A percentile compares a stretch with the other conserved stretches of the same genome.
phyloP scores from a whole-genome alignment of 2,888 invertebrate genomes.

The Muscina levida region DNA sequence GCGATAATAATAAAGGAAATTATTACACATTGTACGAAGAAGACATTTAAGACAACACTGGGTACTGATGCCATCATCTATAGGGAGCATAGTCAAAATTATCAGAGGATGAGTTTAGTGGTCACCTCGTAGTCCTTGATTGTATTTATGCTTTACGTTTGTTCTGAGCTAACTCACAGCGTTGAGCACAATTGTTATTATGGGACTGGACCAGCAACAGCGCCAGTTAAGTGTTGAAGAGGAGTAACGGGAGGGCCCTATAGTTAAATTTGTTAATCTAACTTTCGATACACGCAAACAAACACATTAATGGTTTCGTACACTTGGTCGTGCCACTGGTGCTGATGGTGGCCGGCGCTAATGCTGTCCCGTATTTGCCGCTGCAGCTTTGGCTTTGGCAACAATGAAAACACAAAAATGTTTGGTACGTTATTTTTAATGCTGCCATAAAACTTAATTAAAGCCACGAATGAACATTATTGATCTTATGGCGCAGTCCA shows the following conservation, averaged over 20 bases:
- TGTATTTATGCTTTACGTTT: slow-evolving; percentile 16
- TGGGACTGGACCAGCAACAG: slow-evolving; percentile 36
- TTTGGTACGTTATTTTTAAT: slow-evolving; percentile 57
- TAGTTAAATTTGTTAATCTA: slow-evolving; percentile 56
- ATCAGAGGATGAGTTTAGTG: neutral
- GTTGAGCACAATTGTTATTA: slow-evolving; percentile 48
- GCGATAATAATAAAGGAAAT: slow-evolving; percentile 28
- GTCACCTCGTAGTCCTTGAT: neutral
- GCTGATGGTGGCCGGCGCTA: neutral
- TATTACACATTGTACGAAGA: slow-evolving; percentile 1
- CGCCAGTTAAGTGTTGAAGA: neutral
- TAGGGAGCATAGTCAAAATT: neutral
- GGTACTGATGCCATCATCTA: neutral
- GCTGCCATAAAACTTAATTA: slow-evolving; percentile 59
- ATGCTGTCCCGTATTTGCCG: neutral
- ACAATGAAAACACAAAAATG: slow-evolving; percentile 53
- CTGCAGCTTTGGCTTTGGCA: neutral
- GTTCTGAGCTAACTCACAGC: slow-evolving; percentile 32
- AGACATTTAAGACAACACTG: neutral
- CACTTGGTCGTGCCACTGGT: neutral
- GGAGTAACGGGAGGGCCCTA: slow-evolving; percentile 32
- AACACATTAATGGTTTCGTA: neutral
- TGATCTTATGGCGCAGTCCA: slow-evolving; percentile 44
- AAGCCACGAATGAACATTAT: slow-evolving; percentile 55
- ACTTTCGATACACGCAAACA: slow-evolving; percentile 43